Evolutionary conservation across 2,888 invertebrate species (phyloP).

Genomic region (Machimus atricapillus): DNA sequence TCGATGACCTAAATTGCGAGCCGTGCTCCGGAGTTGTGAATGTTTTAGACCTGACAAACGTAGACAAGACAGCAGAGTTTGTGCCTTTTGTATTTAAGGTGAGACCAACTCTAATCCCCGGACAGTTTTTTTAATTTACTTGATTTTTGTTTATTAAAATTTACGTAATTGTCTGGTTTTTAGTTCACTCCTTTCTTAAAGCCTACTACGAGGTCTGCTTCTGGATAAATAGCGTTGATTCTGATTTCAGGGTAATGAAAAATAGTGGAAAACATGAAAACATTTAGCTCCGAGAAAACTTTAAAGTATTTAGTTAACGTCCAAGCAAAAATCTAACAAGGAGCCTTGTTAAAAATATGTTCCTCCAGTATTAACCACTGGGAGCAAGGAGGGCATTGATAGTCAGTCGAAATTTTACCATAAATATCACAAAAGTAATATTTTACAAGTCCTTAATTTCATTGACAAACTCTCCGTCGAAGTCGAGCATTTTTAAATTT

Average conservation of each 20-base stretch:
- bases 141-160: neutral
- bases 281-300: too few species aligned
- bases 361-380: too few species aligned
- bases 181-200: neutral
- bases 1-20: conserved; percentile 84
- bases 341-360: too few species aligned
- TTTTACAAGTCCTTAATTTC: too few species aligned
- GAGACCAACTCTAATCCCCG: conserved; percentile 41
- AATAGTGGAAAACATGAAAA: neutral
- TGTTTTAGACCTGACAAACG: conserved; percentile 69
- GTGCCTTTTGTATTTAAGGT: conserved; percentile 68
- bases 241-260: neutral
- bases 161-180: neutral
- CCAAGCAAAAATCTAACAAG: too few species aligned
- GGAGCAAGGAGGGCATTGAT: too few species aligned
- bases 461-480: too few species aligned
- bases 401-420: too few species aligned
- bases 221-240: neutral
- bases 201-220: neutral
- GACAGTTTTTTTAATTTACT: neutral
- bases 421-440: too few species aligned
- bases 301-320: too few species aligned
- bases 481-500: too few species aligned
- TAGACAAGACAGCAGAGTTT: conserved; percentile 53
- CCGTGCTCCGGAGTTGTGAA: conserved; percentile 77